phyloP scores from a whole-genome alignment of 1,140 invertebrate species.

The Potamilus streckersoni region DNA sequence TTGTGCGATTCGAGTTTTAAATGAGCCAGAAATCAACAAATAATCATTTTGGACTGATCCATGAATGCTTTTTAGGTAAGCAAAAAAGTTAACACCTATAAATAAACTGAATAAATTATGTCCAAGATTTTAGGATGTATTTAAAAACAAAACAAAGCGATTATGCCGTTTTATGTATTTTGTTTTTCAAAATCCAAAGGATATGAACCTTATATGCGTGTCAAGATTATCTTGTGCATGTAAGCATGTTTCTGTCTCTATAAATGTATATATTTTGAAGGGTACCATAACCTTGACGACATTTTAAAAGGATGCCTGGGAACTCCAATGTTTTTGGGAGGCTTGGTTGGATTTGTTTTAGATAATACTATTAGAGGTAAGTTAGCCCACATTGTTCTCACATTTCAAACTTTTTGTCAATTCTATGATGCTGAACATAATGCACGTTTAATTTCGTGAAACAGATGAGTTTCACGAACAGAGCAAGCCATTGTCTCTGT shows the following conservation, averaged over 20 bases:
- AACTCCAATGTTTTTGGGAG: conserved; percentile 66
- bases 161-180: background rate
- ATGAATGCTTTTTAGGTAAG: too few species aligned
- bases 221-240: background rate
- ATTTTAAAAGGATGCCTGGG: conserved; percentile 40
- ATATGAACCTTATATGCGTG: background rate
- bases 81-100: too few species aligned
- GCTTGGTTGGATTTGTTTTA: conserved; percentile 59
- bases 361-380: conserved; percentile 65
- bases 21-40: background rate
- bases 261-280: conserved; percentile 15
- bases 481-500: too few species aligned
- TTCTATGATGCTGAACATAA: too few species aligned
- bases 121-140: conserved; percentile 16
- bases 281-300: conserved; percentile 26
- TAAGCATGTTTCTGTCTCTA: background rate
- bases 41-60: background rate
- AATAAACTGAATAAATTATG: too few species aligned
- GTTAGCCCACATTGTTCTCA: background rate
- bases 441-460: too few species aligned
- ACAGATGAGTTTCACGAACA: too few species aligned
- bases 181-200: background rate
- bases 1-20: background rate
- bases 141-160: conserved; percentile 76
- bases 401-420: too few species aligned